Conservation (phyloP, 1,140 invertebrate species). For the Tribolium madens region DNA sequence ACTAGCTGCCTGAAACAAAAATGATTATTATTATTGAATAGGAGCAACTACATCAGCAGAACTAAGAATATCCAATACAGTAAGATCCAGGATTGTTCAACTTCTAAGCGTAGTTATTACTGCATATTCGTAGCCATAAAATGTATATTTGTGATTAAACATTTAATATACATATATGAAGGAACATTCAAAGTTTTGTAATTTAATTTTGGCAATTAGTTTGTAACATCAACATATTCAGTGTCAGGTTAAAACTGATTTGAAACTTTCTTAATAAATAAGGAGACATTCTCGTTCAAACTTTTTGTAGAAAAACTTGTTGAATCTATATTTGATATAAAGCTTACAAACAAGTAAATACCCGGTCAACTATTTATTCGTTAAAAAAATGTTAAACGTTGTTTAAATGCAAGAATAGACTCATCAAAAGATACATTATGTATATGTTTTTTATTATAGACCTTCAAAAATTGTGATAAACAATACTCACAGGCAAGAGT, state of each 20-base stretch:
- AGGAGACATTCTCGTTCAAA: background rate
- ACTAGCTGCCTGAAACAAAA: background rate
- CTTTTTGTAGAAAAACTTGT: background rate
- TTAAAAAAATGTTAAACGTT: too few species aligned
- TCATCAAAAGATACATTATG: too few species aligned
- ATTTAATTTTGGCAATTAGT: background rate
- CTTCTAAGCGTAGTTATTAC: background rate
- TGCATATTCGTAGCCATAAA: background rate
- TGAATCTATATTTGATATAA: background rate
- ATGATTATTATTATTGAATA: background rate
- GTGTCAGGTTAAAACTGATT: background rate
- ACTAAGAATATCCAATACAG: too few species aligned
- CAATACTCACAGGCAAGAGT: too few species aligned
- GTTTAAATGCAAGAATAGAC: too few species aligned
- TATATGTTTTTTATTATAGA: too few species aligned
- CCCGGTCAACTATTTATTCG: too few species aligned
- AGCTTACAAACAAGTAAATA: too few species aligned
- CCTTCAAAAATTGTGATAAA: too few species aligned
- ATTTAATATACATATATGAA: too few species aligned
- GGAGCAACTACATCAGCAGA: too few species aligned
- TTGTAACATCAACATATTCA: background rate
- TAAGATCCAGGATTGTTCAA: too few species aligned
- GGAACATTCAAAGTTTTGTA: background rate
- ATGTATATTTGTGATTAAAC: background rate
- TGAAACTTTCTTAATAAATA: slow-evolving; percentile 6